These are phyloP conservation scores for Acromyrmex heyeri DNA, from an alignment of 1,140 invertebrate genomes.

Conservation along the genomic window DNA sequence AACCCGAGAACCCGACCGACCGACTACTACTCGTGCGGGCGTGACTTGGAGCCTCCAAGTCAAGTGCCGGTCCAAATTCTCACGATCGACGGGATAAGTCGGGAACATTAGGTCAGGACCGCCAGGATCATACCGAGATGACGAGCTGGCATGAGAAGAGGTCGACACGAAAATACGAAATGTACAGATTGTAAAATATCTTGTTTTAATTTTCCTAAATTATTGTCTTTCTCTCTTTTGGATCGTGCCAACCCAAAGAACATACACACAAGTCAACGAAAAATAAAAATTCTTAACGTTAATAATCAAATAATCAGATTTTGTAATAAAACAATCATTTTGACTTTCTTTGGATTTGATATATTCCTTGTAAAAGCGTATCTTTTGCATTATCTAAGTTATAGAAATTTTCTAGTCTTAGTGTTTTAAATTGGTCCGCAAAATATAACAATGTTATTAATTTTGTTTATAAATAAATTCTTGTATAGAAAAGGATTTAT, in stretches of 20 bases:
- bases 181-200: background rate
- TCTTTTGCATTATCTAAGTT: background rate
- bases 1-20: slow-evolving; percentile 11
- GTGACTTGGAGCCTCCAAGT: slow-evolving; percentile 33
- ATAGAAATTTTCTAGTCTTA: background rate
- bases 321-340: no score
- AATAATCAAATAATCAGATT: no score
- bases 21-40: slow-evolving; percentile 43
- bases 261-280: no score
- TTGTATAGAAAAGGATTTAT: background rate
- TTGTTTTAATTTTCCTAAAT: background rate
- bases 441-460: background rate
- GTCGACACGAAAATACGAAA: background rate
- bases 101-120: slow-evolving; percentile 49
- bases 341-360: no score
- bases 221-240: background rate
- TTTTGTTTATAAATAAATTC: background rate
- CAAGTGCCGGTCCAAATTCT: slow-evolving; percentile 48
- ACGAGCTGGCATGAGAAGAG: background rate
- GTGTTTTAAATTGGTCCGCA: no score
- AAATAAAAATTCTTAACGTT: no score
- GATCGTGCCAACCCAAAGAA: background rate
- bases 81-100: slow-evolving; percentile 42
- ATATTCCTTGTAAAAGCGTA: background rate
- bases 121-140: slow-evolving; percentile 24